phyloP scores from a whole-genome alignment of 2,113 vertebrate genomes.

The Callocephalon fimbriatum region DNA sequence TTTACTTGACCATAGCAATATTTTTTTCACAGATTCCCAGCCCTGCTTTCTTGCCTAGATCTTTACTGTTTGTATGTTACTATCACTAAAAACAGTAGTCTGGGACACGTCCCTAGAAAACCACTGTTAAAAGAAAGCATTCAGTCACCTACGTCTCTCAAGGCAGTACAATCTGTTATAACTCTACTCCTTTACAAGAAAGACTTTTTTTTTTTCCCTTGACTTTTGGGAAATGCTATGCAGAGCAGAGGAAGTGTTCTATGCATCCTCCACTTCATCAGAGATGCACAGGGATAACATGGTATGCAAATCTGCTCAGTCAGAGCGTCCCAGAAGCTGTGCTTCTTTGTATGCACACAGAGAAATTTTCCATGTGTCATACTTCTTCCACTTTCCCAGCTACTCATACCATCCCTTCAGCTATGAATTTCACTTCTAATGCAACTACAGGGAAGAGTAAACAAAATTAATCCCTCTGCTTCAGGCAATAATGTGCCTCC shows the following conservation, averaged over 20 bases:
- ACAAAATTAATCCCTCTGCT: not conserved
- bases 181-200: not conserved
- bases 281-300: rapidly evolving
- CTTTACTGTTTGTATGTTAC: not conserved
- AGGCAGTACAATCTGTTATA: not conserved
- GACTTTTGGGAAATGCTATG: not conserved
- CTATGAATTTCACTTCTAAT: not conserved
- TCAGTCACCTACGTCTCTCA: not conserved
- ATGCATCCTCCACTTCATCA: not conserved
- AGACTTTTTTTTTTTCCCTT: not conserved
- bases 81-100: not conserved
- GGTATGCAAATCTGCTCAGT: rapidly evolving
- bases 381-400: not conserved
- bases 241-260: not conserved
- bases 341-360: not conserved
- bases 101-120: not conserved
- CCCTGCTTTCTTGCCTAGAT: not conserved
- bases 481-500: not conserved
- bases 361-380: rapidly evolving
- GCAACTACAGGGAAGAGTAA: not conserved
- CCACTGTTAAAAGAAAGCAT: not conserved
- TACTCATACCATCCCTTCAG: not conserved
- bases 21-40: not conserved
- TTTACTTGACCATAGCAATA: not conserved
- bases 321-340: not conserved